Conservation (phyloP, 2,113 vertebrate species). For the Uria aalge region DNA sequence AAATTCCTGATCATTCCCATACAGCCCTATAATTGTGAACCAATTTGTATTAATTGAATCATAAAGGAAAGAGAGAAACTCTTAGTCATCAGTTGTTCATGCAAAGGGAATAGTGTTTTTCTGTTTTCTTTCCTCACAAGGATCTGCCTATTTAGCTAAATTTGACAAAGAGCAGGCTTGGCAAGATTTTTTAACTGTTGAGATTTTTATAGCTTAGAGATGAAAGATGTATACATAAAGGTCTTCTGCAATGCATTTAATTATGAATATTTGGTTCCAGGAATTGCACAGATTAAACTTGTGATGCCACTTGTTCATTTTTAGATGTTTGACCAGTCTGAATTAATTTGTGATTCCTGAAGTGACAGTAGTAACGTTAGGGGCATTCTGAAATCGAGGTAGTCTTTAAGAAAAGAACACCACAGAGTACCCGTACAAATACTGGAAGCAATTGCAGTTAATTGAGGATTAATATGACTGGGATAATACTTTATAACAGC, state of each 20-base stretch:
- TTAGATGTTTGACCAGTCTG: constrained; percentile 42
- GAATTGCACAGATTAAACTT: constrained; percentile 61
- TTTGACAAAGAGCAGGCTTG: constrained; percentile 35
- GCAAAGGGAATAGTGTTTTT: constrained; percentile 43
- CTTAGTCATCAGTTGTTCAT: constrained; percentile 61
- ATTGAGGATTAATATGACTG: neutral
- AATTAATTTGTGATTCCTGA: constrained; percentile 22
- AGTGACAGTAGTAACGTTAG: neutral
- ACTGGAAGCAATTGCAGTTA: neutral
- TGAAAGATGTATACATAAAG: constrained; percentile 53
- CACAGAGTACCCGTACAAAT: neutral
- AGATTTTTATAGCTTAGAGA: constrained; percentile 66
- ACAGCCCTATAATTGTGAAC: constrained; percentile 23
- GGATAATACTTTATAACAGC: neutral
- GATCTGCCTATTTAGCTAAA: constrained; percentile 61
- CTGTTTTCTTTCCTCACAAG: constrained; percentile 22
- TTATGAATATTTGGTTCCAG: constrained; percentile 61
- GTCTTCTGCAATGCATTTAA: constrained; percentile 64
- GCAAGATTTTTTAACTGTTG: constrained; percentile 57
- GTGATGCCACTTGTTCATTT: constrained; percentile 50
- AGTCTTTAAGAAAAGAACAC: neutral
- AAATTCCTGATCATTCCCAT: constrained; percentile 46
- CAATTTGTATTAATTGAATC: constrained; percentile 63
- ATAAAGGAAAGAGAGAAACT: constrained; percentile 65
- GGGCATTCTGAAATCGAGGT: constrained; percentile 24